Base-by-base conservation (phyloP, 2,797 vertebrate genomes). In the Leontocebus nigricollis region DNA sequence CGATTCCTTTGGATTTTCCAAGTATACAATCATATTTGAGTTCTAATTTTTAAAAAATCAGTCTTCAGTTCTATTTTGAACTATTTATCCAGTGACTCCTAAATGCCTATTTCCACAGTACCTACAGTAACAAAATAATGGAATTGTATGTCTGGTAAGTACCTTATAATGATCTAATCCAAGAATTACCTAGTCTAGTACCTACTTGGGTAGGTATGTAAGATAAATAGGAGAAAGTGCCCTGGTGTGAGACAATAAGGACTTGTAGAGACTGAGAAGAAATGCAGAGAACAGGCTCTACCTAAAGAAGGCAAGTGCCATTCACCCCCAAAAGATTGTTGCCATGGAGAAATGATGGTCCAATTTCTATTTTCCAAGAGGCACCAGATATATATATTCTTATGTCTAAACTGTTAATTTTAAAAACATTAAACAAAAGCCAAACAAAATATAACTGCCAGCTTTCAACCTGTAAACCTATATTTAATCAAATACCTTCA, bases 41-140 rank as follows among this genome's bases (percentile, higher is more conserved):
- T 92, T 97, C 77, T 73, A 88, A 95, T 87, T 92, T 92, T 86
- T 22, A 22, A 79, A 90, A 97, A 93, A 86, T 86, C 33, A 75
- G 52, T 41, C 52, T 85, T 77, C 59, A 61, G 50, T 57, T 95
- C 50, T 73, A 64, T 70, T 85, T 85, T 27, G 30, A 19, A 64
- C 15, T 85, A 72, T 94, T 76, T 73, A 93, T 50, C 87, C 57
- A 88, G 24, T 81, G 72, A 92, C 80, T 83, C 61, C 41, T 93
- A 95, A 89, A 94, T 86, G 50, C 2, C 41, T 64, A 93, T 90
- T 97, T 88, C 72, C 30, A 77, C 61, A 77, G 70, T 81, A 88
- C 22, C 33, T 33, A 72, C 15, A 48, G 33, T 76, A 94, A 95
- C 39, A 64, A 96, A 97, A 91, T 93, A 93, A 88, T 50, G 72